These are phyloP conservation scores for Cinclus cinclus DNA, from an alignment of 2,113 vertebrate genomes.

Conservation along the genomic window DNA sequence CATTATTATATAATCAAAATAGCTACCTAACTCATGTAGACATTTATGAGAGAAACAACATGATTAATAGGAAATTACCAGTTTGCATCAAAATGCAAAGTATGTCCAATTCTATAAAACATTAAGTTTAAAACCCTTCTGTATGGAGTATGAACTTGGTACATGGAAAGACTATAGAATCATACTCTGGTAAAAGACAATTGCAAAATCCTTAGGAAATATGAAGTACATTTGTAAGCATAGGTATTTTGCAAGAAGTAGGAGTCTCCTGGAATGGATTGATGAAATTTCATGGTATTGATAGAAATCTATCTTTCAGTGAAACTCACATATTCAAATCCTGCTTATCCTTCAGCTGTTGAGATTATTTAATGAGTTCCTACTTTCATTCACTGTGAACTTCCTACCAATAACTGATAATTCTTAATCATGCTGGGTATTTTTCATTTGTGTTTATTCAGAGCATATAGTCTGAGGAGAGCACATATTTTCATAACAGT, in stretches of 20 bases:
- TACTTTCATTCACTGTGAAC: background rate
- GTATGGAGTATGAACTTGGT: background rate
- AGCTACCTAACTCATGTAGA: background rate
- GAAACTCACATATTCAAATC: background rate
- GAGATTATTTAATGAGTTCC: background rate
- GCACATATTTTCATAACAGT: background rate
- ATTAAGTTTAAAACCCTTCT: background rate
- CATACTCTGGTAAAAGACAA: background rate
- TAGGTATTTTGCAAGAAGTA: background rate
- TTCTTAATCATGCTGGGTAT: background rate
- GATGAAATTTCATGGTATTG: background rate
- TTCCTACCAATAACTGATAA: background rate
- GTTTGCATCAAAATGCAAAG: background rate
- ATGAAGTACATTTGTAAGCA: background rate
- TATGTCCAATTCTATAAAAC: background rate
- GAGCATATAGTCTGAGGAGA: background rate
- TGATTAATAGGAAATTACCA: background rate
- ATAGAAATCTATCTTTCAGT: background rate
- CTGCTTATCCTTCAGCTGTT: background rate
- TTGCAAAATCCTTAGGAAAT: background rate
- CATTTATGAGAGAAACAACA: background rate
- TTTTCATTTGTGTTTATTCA: conserved; percentile 4
- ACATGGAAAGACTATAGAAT: background rate
- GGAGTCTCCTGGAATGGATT: background rate
- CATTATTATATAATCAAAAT: background rate